Evolutionary conservation across 1,140 invertebrate genomes (phyloP), one percentile per base, ranked within the genome.

Genomic region (Arctopsyche grandis): DNA sequence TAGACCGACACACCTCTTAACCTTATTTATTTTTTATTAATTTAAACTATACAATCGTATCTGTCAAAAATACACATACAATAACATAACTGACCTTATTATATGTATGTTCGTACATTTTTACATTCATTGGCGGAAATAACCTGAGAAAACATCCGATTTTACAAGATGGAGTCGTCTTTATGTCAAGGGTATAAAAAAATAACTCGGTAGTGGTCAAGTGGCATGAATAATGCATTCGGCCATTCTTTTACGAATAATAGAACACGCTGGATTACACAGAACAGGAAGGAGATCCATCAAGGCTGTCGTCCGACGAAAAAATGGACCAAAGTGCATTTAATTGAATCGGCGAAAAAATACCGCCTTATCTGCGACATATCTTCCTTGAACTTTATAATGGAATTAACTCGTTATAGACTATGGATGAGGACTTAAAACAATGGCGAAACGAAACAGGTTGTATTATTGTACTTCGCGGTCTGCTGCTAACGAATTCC

Each of bases 201-300:
- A 52, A 52, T 4, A 52, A 38, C 29, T 38, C 29, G 29, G 29
- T 22, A 26, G 12, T 26, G 63, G 21, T 66, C 63, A 26, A 66
- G 21, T 26, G 21, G 63, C 21, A 66, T 66, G 63, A 66, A 66
- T 66, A 66, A 66, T 66, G 63, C 63, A 66, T 66, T 66, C 63
- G 22, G 9, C 63, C 63, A 29, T 66, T 66, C 63, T 66, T 66
- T 22, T 12, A 66, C 63, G 63, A 66, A 66, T 66, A 66, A 66
- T 66, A 66, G 22, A 66, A 66, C 22, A 66, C 19, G 63, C 24
- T 22, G 63, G 24, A 66, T 52, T 52, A 66, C 48, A 52, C 48
- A 70, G 10, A 38, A 74, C 71, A 74, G 71, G 71, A 74, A 74
- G 71, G 71, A 74, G 71, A 74, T 74, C 71, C 46, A 74, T 74